Conservation (phyloP, 2,888 invertebrate genomes). For the Andrena marginata region DNA sequence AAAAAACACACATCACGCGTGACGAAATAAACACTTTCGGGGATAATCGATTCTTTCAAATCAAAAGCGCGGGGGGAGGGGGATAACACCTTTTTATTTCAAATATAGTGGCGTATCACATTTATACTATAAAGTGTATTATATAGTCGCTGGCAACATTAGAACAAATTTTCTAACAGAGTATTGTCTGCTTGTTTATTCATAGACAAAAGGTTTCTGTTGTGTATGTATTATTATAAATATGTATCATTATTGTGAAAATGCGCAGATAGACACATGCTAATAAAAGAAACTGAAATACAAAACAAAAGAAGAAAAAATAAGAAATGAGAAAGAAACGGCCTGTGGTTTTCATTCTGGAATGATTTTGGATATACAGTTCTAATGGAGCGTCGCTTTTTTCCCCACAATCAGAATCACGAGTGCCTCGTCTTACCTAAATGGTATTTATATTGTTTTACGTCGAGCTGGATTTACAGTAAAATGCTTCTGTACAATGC, state of each 20-base stretch:
- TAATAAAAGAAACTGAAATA: slow-evolving; percentile 59
- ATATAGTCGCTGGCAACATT: slow-evolving; percentile 43
- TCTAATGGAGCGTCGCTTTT: slow-evolving; percentile 7
- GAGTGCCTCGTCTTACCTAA: not conserved
- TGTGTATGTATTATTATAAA: slow-evolving; percentile 63
- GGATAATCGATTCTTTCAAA: slow-evolving; percentile 9
- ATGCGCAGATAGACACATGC: slow-evolving; percentile 56
- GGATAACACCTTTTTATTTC: slow-evolving; percentile 37
- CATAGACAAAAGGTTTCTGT: slow-evolving; percentile 55
- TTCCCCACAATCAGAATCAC: slow-evolving; percentile 4
- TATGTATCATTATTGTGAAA: slow-evolving; percentile 66
- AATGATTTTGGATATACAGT: slow-evolving; percentile 15
- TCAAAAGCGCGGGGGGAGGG: not conserved
- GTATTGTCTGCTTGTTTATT: slow-evolving; percentile 48
- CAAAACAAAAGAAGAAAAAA: slow-evolving; percentile 1
- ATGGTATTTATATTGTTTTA: not conserved
- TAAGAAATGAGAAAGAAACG: slow-evolving; percentile 18
- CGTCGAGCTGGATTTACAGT: not conserved
- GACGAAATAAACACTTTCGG: slow-evolving; percentile 11
- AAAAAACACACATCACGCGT: slow-evolving; percentile 11
- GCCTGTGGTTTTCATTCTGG: slow-evolving; percentile 41
- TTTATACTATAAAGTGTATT: slow-evolving; percentile 51
- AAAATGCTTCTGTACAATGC: not conserved
- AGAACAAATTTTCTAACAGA: slow-evolving; percentile 58
- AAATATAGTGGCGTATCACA: slow-evolving; percentile 51